Conservation (phyloP, 2,113 vertebrate genomes). For the Nicator chloris region DNA sequence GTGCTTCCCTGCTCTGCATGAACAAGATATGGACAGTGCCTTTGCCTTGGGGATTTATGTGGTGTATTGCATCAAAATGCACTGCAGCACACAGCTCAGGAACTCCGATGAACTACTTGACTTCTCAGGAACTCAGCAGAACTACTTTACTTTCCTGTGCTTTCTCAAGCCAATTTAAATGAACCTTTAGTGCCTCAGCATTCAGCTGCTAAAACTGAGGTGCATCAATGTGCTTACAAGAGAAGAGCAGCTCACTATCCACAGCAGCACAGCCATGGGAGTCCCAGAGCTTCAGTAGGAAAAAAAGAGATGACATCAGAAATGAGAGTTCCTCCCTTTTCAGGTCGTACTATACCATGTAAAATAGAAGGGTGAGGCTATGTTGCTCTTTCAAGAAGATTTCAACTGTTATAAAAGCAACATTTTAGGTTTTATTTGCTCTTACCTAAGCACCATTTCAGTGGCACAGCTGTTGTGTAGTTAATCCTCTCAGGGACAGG, state of each 20-base stretch:
- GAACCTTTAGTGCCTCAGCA: background rate
- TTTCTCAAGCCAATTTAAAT: background rate
- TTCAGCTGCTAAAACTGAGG: background rate
- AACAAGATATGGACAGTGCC: background rate
- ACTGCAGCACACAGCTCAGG: background rate
- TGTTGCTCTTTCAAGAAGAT: background rate
- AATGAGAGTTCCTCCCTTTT: background rate
- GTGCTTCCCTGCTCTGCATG: background rate
- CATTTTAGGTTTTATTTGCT: background rate
- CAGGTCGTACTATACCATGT: background rate
- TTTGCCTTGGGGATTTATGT: background rate
- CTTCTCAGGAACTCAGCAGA: background rate
- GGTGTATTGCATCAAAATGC: background rate
- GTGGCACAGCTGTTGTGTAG: accelerated
- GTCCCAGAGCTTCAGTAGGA: background rate
- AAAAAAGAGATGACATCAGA: background rate
- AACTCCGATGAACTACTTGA: background rate
- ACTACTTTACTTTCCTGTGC: background rate
- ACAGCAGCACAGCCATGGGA: background rate
- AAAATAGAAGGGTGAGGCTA: background rate
- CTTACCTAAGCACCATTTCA: background rate
- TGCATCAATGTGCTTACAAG: background rate
- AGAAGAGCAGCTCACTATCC: background rate
- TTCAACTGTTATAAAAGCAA: background rate
- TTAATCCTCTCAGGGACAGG: background rate